Base-by-base conservation (phyloP, 2,797 vertebrate genomes). In the Pempheris klunzingeri region DNA sequence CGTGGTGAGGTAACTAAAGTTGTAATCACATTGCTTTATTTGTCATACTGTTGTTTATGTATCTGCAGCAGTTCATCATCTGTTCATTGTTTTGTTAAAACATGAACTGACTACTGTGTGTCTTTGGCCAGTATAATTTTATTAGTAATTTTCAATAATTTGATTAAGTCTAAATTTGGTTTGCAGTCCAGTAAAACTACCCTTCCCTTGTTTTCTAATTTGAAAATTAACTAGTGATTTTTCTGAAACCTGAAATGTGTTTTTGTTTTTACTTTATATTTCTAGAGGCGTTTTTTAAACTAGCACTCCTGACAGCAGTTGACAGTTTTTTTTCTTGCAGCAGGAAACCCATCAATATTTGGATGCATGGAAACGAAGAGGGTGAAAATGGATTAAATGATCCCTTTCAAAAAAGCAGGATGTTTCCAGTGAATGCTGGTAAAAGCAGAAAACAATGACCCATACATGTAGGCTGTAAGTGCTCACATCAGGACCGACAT, bases 401-500 rank as follows among this genome's bases (percentile, higher is more conserved):
- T 77, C 28, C 10, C 36, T 60, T 61, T 3, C 3, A 61, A 41
- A 57, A 41, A 64, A 12, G 1, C 2, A 7, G 26, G 17, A 36
- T 58, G 50, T 78, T 84, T 75, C 61, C 54, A 44, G 57, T 17
- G 4, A 59, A 26, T 58, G 22, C 17, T 52, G 17, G 17, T 58
- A 9, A 72, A 73, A 65, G 59, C 43, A 72, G 55, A 73, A 70
- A 81, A 85, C 74, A 66, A 39, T 46, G 68, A 46, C 12, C 44
- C 55, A 41, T 32, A 58, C 52, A 71, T 74, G 83, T 22, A 41
- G 36, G 55, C 76, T 52, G 0, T 85, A 89, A 87, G 65, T 83
- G 82, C 72, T 77, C 60, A 78, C 80, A 82, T 91, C 73, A 81
- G 74, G 79, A 39, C 58, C 3, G 66, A 49, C 67, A 79, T 84